Conservation (phyloP, 1,140 invertebrate genomes). For the Berghia stephanieae region DNA sequence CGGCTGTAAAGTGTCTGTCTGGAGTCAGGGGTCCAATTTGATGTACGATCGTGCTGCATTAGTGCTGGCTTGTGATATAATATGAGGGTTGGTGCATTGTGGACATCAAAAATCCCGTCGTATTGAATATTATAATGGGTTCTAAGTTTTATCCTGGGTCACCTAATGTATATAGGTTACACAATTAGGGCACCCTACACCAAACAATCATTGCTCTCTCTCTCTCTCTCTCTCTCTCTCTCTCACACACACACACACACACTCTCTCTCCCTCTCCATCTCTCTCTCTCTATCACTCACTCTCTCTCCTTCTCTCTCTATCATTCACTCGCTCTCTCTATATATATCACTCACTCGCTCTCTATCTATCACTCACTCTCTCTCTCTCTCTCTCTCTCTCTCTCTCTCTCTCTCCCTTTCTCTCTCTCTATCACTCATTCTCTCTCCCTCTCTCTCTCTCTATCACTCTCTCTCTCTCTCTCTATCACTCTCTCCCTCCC, state of each 20-base stretch:
- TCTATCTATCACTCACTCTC: neutral
- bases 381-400: neutral
- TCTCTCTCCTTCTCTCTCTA: neutral
- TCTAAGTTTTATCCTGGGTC: too few species aligned
- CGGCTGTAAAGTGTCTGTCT: too few species aligned
- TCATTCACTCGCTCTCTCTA: neutral
- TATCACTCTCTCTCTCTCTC: neutral
- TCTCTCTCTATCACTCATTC: neutral
- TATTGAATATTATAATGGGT: too few species aligned
- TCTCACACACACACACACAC: neutral
- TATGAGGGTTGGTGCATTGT: too few species aligned
- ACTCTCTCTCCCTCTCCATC: neutral
- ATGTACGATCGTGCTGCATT: too few species aligned
- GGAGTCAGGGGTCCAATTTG: too few species aligned
- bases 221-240: neutral
- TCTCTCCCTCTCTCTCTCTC: neutral
- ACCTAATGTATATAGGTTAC: too few species aligned
- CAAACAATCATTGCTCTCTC: too few species aligned
- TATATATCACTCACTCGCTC: neutral
- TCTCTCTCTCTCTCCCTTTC: conserved; percentile 4
- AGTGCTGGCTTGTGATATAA: too few species aligned
- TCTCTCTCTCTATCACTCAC: neutral
- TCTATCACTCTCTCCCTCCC: neutral
- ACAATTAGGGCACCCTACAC: too few species aligned
- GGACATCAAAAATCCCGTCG: too few species aligned